Base-by-base conservation (phyloP, 2,113 vertebrate species). In the Lycocorax pyrrhopterus region DNA sequence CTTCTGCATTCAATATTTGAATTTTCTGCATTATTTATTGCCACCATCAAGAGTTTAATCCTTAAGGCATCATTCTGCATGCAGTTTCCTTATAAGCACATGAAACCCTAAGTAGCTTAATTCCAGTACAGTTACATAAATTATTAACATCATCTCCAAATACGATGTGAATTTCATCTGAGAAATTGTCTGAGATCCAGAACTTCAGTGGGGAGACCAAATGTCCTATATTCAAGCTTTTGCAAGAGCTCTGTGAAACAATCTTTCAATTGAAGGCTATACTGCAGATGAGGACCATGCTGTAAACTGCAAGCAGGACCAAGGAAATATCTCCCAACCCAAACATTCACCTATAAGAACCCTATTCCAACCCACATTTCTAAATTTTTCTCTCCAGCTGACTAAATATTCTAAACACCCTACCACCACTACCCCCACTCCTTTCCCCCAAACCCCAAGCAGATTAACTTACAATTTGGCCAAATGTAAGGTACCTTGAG, bases 21-120 rank as follows among this genome's bases (percentile, higher is more conserved):
- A 92, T 95, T 96, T 95, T 90, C 86, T 96, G 94, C 88, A 95
- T 96, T 93, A 97, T 94, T 96, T 96, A 97, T 93, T 84, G 78
- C 60, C 49, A 81, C 60, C 53, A 60, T 82, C 72, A 94, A 60
- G 94, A 90, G 29, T 90, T 97, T 75, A 95, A 92, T 93, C 49
- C 95, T 95, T 79, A 81, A 93, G 94, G 90, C 88, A 93, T 86
- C 86, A 60, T 74, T 76, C 79, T 87, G 67, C 77, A 72, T 64
- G 51, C 62, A 75, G 62, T 90, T 88, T 41, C 72, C 58, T 87
- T 93, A 91, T 74, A 96, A 94, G 87, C 64, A 90, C 35, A 77
- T 16, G 68, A 90, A 88, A 96, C 51, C 56, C 67, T 76, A 74
- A 85, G 92, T 93, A 88, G 91, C 77, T 95, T 97, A 93, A 94